A percentile compares a stretch with the other conserved stretches of the same genome.
Conservation (phyloP, 2,888 invertebrate genomes). For the Branchinecta sandiegonensis region DNA sequence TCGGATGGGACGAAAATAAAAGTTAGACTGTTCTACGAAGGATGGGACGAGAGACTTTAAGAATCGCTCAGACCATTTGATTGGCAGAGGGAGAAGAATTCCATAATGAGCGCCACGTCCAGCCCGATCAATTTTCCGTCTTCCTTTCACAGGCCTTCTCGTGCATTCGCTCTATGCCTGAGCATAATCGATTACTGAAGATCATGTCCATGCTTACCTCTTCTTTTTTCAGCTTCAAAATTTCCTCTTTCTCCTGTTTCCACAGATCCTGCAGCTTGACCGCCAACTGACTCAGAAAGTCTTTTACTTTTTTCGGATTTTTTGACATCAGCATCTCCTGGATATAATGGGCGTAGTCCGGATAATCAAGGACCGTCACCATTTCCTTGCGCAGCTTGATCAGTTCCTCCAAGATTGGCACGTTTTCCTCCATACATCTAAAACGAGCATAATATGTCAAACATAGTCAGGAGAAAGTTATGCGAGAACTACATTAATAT, state of each 20-base stretch:
- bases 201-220: constrained; percentile 32
- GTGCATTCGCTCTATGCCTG: too few relatives aligned
- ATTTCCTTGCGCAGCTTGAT: constrained; percentile 36
- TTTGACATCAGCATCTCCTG: constrained; percentile 39
- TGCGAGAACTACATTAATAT: neutral
- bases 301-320: constrained; percentile 34
- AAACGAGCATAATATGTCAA: constrained; percentile 18
- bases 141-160: too few relatives aligned
- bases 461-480: too few relatives aligned
- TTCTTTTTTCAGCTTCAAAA: constrained; percentile 36
- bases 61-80: too few relatives aligned
- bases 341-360: constrained; percentile 37
- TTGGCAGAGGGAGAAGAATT: too few relatives aligned
- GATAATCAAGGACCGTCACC: constrained; percentile 36
- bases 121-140: too few relatives aligned
- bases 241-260: constrained; percentile 33
- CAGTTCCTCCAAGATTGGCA: constrained; percentile 37
- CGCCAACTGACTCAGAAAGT: constrained; percentile 35
- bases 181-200: neutral
- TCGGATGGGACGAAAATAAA: too few relatives aligned
- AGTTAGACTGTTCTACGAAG: too few relatives aligned
- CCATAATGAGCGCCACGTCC: too few relatives aligned
- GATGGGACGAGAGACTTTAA: too few relatives aligned
- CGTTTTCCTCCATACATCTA: constrained; percentile 37
- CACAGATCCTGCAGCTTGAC: constrained; percentile 35